Evolutionary conservation across 2,113 vertebrate species (phyloP), one percentile per base, ranked within the genome.

Genomic region (Bothrops jararaca): DNA sequence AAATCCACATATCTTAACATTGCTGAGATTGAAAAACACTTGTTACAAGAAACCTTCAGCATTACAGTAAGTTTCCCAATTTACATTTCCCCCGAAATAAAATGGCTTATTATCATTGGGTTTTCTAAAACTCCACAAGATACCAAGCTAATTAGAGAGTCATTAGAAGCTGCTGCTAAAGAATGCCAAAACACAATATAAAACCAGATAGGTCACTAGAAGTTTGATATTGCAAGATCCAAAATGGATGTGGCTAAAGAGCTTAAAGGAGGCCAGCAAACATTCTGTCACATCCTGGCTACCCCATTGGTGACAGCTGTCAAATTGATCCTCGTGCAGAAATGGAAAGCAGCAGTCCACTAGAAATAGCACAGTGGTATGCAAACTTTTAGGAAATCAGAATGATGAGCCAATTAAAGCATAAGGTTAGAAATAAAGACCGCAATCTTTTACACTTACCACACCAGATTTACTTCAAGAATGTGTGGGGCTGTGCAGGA

Each of bases 281-380:
- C 22, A 52, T 53, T 48, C n/a, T 18, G 53, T 24, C 88, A 90
- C 57, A 86, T 86, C 74, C n/a, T 90, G 60, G 89, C 89, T 89
- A 89, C 89, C 88, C 42, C 48, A 80, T 60, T 58, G 26, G 69
- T 86, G 89, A 90, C 92, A 93, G 56, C 92, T 93, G 92, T 89
- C 74, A 80, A 42, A 58, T 2, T 85, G 64, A 85, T 58, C 48
- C 29, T 53, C 4, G 3, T 90, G 90, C 89, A 90, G 89, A 64
- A 90, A 93, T 90, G 89, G 89, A 93, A 93, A 93, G 89, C 56
- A 90, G 54, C 39, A 85, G 69, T 45, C 92, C 42, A 50, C 92
- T 89, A 89, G 92, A 93, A 93, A 93, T 93, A 93, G 80, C 89
- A 86, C 45, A 86, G 45, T 54, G 92, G 89, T 42, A 93, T 90